Percentiles rank a stretch among this genome's conserved stretches.
phyloP scores from a whole-genome alignment of 92 coral and sea anemone species.

The Actinostola sp. region DNA sequence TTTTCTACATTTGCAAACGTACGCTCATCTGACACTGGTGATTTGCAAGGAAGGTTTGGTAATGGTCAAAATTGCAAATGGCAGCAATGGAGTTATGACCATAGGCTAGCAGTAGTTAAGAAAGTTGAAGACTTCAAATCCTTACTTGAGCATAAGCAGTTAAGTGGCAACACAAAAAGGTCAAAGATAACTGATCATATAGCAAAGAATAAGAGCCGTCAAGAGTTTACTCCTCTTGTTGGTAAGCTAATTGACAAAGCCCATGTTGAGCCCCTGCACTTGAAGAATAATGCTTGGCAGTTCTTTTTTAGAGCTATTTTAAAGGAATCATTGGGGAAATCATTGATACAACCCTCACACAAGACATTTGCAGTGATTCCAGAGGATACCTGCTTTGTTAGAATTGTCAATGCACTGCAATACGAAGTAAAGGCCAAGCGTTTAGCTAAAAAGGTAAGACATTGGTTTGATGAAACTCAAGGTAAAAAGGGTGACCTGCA shows the following conservation, averaged over 20 bases:
- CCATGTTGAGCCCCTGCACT: too few species aligned
- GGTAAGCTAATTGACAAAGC: too few species aligned
- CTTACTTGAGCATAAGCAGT: slow-evolving; percentile 16
- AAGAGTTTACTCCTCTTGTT: slow-evolving; percentile 40
- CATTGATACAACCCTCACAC: slow-evolving; percentile 22
- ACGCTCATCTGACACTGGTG: slow-evolving; percentile 40
- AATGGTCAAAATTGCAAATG: slow-evolving; percentile 30
- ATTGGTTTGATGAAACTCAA: too few species aligned
- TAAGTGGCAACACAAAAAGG: slow-evolving; percentile 30
- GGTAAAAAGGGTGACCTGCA: too few species aligned
- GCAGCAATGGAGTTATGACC: slow-evolving; percentile 57
- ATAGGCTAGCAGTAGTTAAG: slow-evolving; percentile 30
- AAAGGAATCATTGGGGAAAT: slow-evolving; percentile 50
- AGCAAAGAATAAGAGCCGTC: slow-evolving; percentile 27
- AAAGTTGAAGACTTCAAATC: slow-evolving; percentile 38
- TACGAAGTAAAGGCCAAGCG: too few species aligned
- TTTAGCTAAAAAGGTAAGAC: too few species aligned
- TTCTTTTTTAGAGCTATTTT: slow-evolving; percentile 53
- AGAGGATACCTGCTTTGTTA: slow-evolving; percentile 43
- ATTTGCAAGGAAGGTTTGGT: slow-evolving; percentile 56
- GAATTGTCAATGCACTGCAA: slow-evolving; percentile 39
- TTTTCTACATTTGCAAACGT: slow-evolving; percentile 63
- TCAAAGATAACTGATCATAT: slow-evolving; percentile 23
- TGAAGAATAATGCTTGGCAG: too few species aligned
- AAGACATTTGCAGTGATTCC: slow-evolving; percentile 49